phyloP scores from a whole-genome alignment of 2,113 vertebrate genomes.

The Larimichthys crocea region DNA sequence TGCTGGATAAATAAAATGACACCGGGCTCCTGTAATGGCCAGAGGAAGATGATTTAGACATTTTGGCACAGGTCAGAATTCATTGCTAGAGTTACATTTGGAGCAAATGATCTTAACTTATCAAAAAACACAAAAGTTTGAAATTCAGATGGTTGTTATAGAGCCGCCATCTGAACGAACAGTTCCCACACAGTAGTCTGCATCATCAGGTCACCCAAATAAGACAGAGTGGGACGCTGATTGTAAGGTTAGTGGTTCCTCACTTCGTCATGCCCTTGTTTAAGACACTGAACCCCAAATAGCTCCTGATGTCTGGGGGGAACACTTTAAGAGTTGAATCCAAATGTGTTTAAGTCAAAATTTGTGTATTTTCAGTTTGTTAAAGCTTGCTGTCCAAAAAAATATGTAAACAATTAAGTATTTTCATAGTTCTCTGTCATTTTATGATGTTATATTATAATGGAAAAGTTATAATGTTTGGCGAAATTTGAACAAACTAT shows the following conservation, averaged over 20 bases:
- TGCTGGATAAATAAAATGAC: not conserved
- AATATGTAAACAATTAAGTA: not conserved
- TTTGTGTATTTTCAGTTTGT: not conserved
- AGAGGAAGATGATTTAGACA: not conserved
- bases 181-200: not conserved
- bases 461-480: not conserved
- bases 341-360: not conserved
- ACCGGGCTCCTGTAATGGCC: not conserved
- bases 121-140: not conserved
- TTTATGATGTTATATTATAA: no score
- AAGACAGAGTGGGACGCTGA: no score
- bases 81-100: not conserved
- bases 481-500: no score
- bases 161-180: not conserved
- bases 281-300: not conserved
- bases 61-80: not conserved
- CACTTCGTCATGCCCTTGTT: not conserved
- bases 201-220: not conserved
- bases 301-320: not conserved
- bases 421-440: no score
- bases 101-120: not conserved
- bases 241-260: not conserved
- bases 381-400: not conserved
- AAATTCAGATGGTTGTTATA: not conserved
- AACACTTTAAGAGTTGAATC: no score